Evolutionary conservation across 2,113 vertebrate genomes (phyloP).

Genomic region (Nibea albiflora): DNA sequence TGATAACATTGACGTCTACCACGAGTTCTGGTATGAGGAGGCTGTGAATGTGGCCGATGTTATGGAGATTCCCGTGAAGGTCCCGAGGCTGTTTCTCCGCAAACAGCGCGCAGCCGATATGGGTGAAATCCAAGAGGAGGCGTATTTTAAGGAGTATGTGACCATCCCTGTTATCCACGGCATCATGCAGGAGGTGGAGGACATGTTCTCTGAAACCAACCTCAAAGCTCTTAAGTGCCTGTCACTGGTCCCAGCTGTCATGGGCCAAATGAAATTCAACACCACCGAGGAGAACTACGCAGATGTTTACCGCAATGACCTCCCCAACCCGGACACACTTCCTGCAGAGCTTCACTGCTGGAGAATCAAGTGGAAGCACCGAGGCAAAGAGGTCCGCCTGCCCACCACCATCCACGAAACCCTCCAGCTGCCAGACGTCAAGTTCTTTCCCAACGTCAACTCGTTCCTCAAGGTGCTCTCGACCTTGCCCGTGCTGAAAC

Average conservation of each 20-base stretch:
- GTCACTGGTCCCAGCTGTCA: constrained; percentile 91
- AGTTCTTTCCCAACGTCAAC: constrained; percentile 94
- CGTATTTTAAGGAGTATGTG: constrained; percentile 91
- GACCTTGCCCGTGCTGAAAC: constrained; percentile 88
- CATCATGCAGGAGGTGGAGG: constrained; percentile 92
- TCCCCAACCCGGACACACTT: constrained; percentile 92
- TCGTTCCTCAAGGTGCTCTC: constrained; percentile 90
- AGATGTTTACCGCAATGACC: constrained; percentile 89
- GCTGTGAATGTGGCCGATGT: constrained; percentile 86
- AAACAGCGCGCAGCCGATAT: constrained; percentile 83
- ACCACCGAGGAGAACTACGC: constrained; percentile 91
- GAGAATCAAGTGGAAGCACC: constrained; percentile 97
- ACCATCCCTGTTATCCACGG: constrained; percentile 89
- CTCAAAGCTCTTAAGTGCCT: constrained; percentile 93
- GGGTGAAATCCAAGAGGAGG: constrained; percentile 87
- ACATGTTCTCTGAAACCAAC: constrained; percentile 92
- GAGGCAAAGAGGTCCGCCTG: constrained; percentile 93
- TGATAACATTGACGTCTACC: constrained; percentile 95
- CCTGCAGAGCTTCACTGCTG: constrained; percentile 94
- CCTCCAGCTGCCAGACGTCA: constrained; percentile 91
- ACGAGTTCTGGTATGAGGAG: constrained; percentile 97
- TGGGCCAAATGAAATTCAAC: constrained; percentile 96
- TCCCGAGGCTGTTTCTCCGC: constrained; percentile 88
- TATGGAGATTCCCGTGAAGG: constrained; percentile 85
- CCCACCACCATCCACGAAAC: constrained; percentile 92